These are phyloP conservation scores for Anguilla megastoma DNA, from an alignment of 2,797 vertebrate genomes.

Conservation along the genomic window DNA sequence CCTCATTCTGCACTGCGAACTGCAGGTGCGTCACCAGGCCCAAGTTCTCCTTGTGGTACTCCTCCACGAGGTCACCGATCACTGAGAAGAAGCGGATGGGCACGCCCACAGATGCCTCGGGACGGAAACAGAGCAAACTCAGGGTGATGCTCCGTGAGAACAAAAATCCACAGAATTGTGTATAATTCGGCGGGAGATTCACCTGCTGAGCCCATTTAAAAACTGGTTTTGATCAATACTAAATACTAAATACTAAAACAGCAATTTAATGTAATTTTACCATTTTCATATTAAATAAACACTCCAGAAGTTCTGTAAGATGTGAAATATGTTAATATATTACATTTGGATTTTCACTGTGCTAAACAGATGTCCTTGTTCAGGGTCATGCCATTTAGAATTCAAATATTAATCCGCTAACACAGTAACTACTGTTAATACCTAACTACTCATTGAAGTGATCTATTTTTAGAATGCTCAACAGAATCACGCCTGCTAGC, in stretches of 20 bases:
- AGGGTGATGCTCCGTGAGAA: neutral
- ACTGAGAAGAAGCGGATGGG: constrained; percentile 85
- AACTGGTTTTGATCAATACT: neutral
- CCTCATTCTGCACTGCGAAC: constrained; percentile 83
- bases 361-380: neutral
- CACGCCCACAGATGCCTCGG: constrained; percentile 92
- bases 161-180: neutral
- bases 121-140: neutral
- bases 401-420: neutral
- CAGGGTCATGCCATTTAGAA: neutral
- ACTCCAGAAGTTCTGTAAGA: neutral
- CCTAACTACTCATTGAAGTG: neutral
- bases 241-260: neutral
- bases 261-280: neutral
- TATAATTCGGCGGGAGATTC: neutral
- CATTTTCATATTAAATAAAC: neutral
- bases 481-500: neutral
- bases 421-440: neutral
- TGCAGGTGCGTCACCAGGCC: constrained; percentile 91
- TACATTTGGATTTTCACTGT: neutral
- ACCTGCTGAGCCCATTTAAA: neutral
- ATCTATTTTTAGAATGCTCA: neutral
- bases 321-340: neutral
- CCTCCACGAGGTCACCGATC: constrained; percentile 89
- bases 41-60: constrained; percentile 92